Conservation (phyloP, 2,888 invertebrate genomes). For the Xestia ashworthii region DNA sequence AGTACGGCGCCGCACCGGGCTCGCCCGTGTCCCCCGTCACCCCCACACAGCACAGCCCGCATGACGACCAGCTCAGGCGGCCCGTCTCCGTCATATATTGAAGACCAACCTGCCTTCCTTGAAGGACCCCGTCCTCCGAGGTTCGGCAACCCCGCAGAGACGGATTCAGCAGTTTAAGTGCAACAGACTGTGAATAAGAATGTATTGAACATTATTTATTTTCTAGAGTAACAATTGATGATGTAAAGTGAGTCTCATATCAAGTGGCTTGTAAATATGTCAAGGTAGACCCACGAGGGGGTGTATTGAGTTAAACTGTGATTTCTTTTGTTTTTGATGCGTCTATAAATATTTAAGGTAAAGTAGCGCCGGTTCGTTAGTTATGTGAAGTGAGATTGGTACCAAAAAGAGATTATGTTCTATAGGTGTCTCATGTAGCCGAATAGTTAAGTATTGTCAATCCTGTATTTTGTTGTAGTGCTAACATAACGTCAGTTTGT, state of each 20-base stretch:
- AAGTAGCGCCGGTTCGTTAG: constrained; percentile 78
- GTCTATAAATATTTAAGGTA: constrained; percentile 82
- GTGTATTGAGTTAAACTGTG: constrained; percentile 86
- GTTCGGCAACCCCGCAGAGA: constrained; percentile 75
- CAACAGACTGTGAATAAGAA: constrained; percentile 78
- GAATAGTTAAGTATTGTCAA: constrained; percentile 75
- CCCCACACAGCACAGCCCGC: constrained; percentile 86
- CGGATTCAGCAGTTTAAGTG: constrained; percentile 72
- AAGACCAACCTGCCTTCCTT: constrained; percentile 88
- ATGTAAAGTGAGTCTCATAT: constrained; percentile 83
- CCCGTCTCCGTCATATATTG: constrained; percentile 94
- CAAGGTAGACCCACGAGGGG: constrained; percentile 74
- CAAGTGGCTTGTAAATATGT: constrained; percentile 87
- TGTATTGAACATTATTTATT: constrained; percentile 83
- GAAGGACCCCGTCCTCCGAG: constrained; percentile 76
- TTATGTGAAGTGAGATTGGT: constrained; percentile 88
- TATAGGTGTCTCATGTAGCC: constrained; percentile 82
- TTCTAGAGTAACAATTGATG: constrained; percentile 78
- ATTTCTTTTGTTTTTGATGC: constrained; percentile 84
- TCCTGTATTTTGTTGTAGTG: constrained; percentile 74
- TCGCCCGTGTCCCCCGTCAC: constrained; percentile 87
- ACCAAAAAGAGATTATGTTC: constrained; percentile 90
- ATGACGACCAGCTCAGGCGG: constrained; percentile 92
- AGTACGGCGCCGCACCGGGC: constrained; percentile 88
- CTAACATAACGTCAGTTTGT: constrained; percentile 73